Evolutionary conservation across 2,888 invertebrate species (phyloP).

Genomic region (Melinaea marsaeus): DNA sequence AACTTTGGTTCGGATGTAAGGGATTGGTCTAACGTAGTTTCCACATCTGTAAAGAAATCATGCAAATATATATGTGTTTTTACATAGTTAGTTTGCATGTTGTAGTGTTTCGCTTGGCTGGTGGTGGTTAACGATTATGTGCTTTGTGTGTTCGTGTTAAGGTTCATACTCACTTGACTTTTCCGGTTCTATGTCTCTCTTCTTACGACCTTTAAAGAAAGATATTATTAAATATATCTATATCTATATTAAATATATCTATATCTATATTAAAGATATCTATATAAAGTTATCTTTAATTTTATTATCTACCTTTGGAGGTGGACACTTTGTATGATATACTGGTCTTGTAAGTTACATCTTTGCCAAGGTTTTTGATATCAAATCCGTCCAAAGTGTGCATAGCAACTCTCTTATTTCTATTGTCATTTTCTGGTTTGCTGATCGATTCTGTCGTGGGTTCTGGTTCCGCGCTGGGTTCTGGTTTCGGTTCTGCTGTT

Average conservation of each 20-base stretch:
- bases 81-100: constrained; percentile 40
- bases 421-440: constrained; percentile 56
- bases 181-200: constrained; percentile 35
- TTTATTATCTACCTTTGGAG: constrained; percentile 60
- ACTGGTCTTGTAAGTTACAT: constrained; percentile 87
- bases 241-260: no score
- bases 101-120: constrained; percentile 38
- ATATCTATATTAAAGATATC: no score
- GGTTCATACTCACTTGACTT: constrained; percentile 33
- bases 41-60: constrained; percentile 73
- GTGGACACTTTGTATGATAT: constrained; percentile 87
- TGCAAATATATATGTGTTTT: constrained; percentile 59
- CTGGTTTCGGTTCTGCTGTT: constrained; percentile 51
- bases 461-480: constrained; percentile 40
- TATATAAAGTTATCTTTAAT: constrained; percentile 38
- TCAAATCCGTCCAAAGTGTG: constrained; percentile 67
- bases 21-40: constrained; percentile 54
- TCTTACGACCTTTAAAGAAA: constrained; percentile 40
- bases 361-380: constrained; percentile 73
- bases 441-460: constrained; percentile 57
- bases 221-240: constrained; percentile 3
- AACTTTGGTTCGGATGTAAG: constrained; percentile 50
- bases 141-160: constrained; percentile 18
- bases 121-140: constrained; percentile 33
- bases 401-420: constrained; percentile 78